Evolutionary conservation across 2,888 invertebrate species (phyloP).

Genomic region (Lingula anatina): DNA sequence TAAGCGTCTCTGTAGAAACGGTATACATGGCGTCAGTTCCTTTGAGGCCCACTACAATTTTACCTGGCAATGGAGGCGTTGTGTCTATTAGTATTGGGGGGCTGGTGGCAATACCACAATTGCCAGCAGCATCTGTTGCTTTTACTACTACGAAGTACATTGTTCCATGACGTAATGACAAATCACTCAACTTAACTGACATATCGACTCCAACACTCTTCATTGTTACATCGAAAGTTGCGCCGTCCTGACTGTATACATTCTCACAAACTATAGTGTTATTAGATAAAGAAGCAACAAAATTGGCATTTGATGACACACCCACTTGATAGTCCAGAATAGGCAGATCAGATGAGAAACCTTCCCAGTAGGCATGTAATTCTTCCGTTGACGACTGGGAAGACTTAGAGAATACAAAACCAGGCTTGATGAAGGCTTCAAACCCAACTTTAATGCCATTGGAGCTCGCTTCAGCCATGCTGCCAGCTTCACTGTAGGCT

Average conservation of each 20-base stretch:
- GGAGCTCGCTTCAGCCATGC: conserved; percentile 23
- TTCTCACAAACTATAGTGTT: too few species aligned
- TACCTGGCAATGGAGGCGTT: conserved; percentile 7
- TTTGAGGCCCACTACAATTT: conserved; percentile 1
- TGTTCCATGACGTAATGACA: conserved; percentile 7
- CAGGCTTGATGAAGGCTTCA: conserved; percentile 14
- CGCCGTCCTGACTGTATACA: too few species aligned
- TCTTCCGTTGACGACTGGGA: conserved; percentile 13
- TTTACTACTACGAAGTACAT: conserved; percentile 6
- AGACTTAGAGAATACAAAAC: conserved; percentile 8
- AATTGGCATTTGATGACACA: conserved; percentile 9
- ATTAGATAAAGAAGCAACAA: background rate
- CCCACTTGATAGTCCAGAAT: conserved; percentile 17
- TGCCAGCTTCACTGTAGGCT: conserved; percentile 24
- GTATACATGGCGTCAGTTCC: background rate
- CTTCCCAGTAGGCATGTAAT: conserved; percentile 18
- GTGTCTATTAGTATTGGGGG: conserved; percentile 7
- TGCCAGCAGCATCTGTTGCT: conserved; percentile 6
- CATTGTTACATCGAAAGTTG: too few species aligned
- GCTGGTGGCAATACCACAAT: conserved; percentile 3
- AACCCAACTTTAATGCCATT: conserved; percentile 29
- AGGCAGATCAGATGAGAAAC: conserved; percentile 19
- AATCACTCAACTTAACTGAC: background rate
- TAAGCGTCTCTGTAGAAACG: background rate
- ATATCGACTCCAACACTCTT: conserved; percentile 2